phyloP scores from a whole-genome alignment of 2,113 vertebrate genomes.

The Callorhinus ursinus region DNA sequence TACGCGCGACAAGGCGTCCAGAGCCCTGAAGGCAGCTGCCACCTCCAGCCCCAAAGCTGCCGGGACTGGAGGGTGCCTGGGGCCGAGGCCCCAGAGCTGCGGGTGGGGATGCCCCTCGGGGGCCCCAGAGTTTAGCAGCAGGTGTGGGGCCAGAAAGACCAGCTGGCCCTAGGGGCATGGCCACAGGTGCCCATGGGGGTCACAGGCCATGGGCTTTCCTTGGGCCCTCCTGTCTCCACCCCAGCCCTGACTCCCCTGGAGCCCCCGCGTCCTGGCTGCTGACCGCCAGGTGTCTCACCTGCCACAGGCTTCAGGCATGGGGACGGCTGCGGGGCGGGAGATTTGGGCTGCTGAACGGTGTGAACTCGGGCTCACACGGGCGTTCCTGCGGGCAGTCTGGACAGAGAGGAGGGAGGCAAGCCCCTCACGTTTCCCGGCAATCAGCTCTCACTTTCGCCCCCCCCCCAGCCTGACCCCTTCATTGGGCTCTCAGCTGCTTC shows the following conservation, averaged over 20 bases:
- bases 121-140: not conserved
- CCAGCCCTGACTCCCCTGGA: not conserved
- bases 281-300: not conserved
- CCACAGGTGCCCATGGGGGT: not conserved
- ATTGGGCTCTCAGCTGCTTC: not conserved
- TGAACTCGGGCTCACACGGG: accelerated
- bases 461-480: accelerated
- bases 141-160: not conserved
- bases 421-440: accelerated
- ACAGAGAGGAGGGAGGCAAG: not conserved
- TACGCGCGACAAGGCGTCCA: not conserved
- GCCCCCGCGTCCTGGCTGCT: not conserved
- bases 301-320: not conserved
- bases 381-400: accelerated
- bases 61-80: not conserved
- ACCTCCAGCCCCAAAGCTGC: not conserved
- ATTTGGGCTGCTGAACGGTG: accelerated
- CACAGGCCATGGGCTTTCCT: not conserved
- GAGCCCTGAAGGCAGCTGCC: not conserved
- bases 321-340: too few relatives aligned
- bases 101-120: not conserved
- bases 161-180: not conserved
- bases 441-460: accelerated
- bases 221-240: not conserved
- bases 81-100: not conserved